These are phyloP conservation scores for Lamellibrachia satsuma DNA, from an alignment of 2,888 invertebrate genomes.

Conservation along the genomic window DNA sequence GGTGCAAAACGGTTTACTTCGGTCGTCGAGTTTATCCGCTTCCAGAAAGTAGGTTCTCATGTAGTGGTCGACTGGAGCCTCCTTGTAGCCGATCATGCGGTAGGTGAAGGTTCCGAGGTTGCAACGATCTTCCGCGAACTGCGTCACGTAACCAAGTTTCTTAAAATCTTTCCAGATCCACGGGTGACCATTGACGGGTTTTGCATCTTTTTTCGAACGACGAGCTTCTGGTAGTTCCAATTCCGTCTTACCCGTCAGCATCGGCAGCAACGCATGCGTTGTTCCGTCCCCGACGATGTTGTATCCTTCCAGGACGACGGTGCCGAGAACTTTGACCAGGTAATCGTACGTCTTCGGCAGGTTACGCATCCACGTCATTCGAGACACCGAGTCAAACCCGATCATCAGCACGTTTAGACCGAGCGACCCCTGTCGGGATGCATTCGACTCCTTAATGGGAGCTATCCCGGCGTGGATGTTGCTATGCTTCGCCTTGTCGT, in stretches of 20 bases:
- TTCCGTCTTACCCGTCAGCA: conserved; percentile 33
- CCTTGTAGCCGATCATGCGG: conserved; percentile 84
- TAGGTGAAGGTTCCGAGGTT: conserved; percentile 88
- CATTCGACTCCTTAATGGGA: conserved; percentile 56
- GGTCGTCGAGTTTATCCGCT: not conserved
- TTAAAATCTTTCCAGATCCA: conserved; percentile 86
- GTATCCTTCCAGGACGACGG: conserved; percentile 40
- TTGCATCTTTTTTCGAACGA: conserved; percentile 65
- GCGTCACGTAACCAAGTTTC: conserved; percentile 71
- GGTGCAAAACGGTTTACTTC: conserved; percentile 69
- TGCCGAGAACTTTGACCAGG: conserved; percentile 50
- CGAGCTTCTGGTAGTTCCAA: conserved; percentile 32
- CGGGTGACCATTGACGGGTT: conserved; percentile 80
- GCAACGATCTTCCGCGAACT: conserved; percentile 88
- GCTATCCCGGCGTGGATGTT: conserved; percentile 74
- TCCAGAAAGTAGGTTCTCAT: conserved; percentile 75
- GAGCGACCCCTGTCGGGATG: conserved; percentile 54
- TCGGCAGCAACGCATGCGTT: conserved; percentile 32
- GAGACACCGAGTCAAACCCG: conserved; percentile 88
- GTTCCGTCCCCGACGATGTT: conserved; percentile 38
- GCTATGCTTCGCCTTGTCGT: conserved; percentile 70
- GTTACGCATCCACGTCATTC: conserved; percentile 68
- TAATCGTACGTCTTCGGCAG: conserved; percentile 54
- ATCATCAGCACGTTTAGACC: conserved; percentile 82
- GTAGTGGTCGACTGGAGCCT: conserved; percentile 89